A percentile compares a stretch with the other conserved stretches of the same genome.
phyloP scores from a whole-genome alignment of 1,140 invertebrate genomes.

The Nasonia longicornis region DNA sequence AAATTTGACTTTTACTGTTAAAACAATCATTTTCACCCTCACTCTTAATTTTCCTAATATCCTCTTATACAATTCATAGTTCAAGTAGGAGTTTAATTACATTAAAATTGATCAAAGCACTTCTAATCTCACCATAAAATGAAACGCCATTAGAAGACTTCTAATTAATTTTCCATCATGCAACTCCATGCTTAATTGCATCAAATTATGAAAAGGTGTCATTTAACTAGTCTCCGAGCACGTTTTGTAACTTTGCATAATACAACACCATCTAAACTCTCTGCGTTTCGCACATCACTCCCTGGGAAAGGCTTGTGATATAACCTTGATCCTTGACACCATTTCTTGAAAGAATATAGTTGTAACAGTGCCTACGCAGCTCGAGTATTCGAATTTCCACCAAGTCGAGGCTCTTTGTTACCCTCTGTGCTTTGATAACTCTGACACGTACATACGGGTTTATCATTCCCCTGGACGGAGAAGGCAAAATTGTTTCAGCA shows the following conservation, averaged over 20 bases:
- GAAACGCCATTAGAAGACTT: no score
- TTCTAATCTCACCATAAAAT: no score
- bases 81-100: neutral
- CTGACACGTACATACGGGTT: neutral
- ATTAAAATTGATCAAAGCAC: no score
- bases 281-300: neutral
- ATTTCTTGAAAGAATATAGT: neutral
- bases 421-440: neutral
- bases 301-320: neutral
- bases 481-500: neutral
- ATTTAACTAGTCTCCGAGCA: neutral
- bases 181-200: neutral
- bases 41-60: neutral
- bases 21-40: neutral
- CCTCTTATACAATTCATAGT: neutral
- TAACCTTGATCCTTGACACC: slow-evolving; percentile 30
- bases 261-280: neutral
- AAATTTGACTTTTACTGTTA: neutral
- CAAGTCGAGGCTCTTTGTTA: neutral
- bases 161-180: neutral
- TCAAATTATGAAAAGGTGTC: neutral
- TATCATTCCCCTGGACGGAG: neutral
- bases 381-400: neutral
- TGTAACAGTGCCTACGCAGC: neutral
- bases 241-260: neutral